Conservation (phyloP, 2,113 vertebrate species). For the Melanerpes aurifrons region DNA sequence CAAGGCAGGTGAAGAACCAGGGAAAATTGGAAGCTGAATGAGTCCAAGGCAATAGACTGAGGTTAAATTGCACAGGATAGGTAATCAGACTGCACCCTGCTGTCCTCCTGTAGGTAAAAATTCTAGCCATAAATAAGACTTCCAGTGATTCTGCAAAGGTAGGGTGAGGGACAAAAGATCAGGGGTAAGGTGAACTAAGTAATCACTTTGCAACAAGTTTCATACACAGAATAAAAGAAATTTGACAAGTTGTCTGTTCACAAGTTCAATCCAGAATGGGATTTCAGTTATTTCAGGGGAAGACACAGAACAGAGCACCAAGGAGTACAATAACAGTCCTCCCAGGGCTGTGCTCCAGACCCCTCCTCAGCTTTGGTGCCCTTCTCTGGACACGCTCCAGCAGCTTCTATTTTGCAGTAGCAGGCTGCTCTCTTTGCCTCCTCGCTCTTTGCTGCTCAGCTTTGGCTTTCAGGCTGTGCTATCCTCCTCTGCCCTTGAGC, state of each 20-base stretch:
- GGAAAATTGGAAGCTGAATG: background rate
- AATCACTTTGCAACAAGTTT: background rate
- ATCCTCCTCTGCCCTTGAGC: too few relatives aligned
- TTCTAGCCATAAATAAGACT: background rate
- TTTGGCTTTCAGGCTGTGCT: too few relatives aligned
- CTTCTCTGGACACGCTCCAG: too few relatives aligned
- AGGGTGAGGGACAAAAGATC: background rate
- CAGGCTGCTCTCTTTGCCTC: too few relatives aligned
- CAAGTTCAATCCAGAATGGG: background rate
- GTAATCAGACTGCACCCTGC: background rate
- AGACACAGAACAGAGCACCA: background rate
- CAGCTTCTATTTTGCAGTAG: too few relatives aligned
- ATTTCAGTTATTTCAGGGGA: background rate
- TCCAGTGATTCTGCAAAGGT: background rate
- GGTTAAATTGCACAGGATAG: constrained; percentile 12
- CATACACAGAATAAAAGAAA: background rate
- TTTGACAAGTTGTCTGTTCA: background rate
- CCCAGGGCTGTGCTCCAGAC: too few relatives aligned
- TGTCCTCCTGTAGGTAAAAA: background rate
- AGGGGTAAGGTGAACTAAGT: background rate
- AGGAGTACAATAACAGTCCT: background rate
- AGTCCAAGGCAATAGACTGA: background rate
- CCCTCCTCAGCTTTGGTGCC: too few relatives aligned
- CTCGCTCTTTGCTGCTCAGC: too few relatives aligned
- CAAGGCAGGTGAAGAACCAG: background rate